Percentiles rank a stretch among this genome's conserved stretches.
Conservation (phyloP, 1,140 invertebrate species). For the Euura saliciscinereae region DNA sequence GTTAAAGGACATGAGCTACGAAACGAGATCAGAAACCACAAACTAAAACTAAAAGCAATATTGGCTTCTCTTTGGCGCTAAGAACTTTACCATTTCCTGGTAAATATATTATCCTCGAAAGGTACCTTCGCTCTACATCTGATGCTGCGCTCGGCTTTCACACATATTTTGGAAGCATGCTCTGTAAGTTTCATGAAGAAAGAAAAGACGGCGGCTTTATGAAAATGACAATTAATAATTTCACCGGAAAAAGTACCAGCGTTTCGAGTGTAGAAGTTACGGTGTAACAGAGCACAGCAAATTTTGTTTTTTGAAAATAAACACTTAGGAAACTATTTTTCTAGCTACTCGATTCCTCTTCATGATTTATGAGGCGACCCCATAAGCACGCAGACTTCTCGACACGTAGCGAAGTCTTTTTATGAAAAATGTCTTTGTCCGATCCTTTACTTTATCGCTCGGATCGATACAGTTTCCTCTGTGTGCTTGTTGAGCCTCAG, state of each 20-base stretch:
- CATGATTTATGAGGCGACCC: not conserved
- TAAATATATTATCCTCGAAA: not conserved
- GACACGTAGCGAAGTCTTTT: not conserved
- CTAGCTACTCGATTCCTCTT: not conserved
- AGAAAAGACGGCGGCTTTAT: too few relatives aligned
- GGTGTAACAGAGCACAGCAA: too few relatives aligned
- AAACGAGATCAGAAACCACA: not conserved
- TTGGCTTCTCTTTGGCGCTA: not conserved
- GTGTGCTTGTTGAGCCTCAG: not conserved
- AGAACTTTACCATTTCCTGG: not conserved
- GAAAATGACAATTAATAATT: too few relatives aligned
- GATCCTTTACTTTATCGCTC: not conserved
- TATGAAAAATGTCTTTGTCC: slow-evolving; percentile 7
- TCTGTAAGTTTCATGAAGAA: not conserved
- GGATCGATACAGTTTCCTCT: not conserved
- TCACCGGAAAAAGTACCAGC: too few relatives aligned
- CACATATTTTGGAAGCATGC: not conserved
- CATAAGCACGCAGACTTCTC: slow-evolving; percentile 1
- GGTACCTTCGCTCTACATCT: not conserved
- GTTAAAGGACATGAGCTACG: slow-evolving; percentile 5
- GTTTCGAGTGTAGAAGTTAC: too few relatives aligned
- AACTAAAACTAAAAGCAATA: not conserved
- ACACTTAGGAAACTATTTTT: too few relatives aligned
- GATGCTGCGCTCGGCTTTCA: too few relatives aligned
- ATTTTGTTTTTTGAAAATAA: too few relatives aligned